Conservation (phyloP, 2,113 vertebrate genomes). For the Megaceryle torquata region DNA sequence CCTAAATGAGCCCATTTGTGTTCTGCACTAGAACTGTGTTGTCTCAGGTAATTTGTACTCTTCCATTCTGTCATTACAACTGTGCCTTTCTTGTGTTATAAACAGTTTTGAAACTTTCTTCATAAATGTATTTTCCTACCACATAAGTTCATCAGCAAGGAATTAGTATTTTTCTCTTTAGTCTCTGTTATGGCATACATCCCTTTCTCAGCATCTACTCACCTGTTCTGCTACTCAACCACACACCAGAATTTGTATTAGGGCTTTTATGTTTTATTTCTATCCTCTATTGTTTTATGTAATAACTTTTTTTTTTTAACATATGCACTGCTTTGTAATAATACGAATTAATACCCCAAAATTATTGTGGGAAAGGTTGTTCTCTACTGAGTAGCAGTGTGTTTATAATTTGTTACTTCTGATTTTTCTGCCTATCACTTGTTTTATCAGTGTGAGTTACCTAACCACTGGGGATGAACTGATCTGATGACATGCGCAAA, state of each 20-base stretch:
- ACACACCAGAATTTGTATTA: background rate
- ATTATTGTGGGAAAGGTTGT: background rate
- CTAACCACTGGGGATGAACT: background rate
- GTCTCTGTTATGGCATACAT: background rate
- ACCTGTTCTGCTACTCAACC: background rate
- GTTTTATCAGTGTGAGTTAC: background rate
- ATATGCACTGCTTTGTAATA: background rate
- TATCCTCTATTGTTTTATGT: background rate
- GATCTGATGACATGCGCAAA: background rate
- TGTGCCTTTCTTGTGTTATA: background rate
- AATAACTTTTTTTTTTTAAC: background rate
- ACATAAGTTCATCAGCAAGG: background rate
- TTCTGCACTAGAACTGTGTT: background rate
- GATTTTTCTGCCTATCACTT: background rate
- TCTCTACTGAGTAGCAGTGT: background rate
- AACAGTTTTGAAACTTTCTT: background rate
- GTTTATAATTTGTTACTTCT: background rate
- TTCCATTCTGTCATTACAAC: background rate
- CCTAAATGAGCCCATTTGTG: background rate
- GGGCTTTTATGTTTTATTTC: background rate
- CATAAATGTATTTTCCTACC: background rate
- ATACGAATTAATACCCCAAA: background rate
- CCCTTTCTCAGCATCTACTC: background rate
- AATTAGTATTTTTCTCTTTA: background rate
- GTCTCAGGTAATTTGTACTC: background rate